Conservation (phyloP, 2,797 vertebrate species). For the Sibirionetta formosa region DNA sequence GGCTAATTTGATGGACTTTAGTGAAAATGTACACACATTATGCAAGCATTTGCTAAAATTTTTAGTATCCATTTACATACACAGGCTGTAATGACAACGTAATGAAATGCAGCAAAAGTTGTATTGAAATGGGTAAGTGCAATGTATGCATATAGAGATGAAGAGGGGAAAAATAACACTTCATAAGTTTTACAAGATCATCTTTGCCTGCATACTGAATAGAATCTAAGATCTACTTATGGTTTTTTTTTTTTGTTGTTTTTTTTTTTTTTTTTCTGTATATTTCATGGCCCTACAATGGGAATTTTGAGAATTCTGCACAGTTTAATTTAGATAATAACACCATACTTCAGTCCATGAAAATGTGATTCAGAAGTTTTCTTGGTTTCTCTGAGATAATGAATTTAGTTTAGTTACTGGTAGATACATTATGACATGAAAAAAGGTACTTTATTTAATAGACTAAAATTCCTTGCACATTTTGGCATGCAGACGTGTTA, state of each 20-base stretch:
- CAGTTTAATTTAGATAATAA: background rate
- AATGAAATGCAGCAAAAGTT: slow-evolving; percentile 60
- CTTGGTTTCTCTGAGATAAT: background rate
- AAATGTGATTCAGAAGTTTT: background rate
- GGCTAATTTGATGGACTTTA: background rate
- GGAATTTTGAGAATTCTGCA: background rate
- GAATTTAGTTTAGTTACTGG: background rate
- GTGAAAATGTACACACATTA: background rate
- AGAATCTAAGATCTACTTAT: background rate
- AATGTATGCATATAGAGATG: background rate
- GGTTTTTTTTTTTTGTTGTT: background rate
- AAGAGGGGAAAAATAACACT: background rate
- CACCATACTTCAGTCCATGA: background rate
- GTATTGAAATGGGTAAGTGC: slow-evolving; percentile 44
- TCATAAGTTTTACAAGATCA: background rate
- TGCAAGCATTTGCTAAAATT: background rate
- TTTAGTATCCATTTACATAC: slow-evolving; percentile 43
- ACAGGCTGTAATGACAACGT: slow-evolving; percentile 59
- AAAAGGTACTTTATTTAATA: background rate
- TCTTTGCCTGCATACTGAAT: background rate
- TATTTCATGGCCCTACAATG: background rate
- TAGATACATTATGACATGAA: background rate
- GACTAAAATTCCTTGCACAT: background rate
- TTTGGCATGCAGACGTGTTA: background rate
- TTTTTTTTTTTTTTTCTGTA: background rate